Conservation (phyloP, 2,888 invertebrate genomes). For the Noctua janthe region DNA sequence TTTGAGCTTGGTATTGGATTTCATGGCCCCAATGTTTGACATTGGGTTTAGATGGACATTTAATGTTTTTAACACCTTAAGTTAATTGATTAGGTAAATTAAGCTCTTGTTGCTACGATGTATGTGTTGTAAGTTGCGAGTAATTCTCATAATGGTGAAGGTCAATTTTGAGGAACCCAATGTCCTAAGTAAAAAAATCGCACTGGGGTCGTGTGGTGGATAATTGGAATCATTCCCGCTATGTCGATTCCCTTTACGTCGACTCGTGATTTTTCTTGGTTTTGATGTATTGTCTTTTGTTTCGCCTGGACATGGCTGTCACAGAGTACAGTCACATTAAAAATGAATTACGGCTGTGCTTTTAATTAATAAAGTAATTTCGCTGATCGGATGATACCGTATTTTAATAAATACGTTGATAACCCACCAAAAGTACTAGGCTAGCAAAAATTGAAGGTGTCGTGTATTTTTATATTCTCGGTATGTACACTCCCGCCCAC, state of each 20-base stretch:
- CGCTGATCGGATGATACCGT: no score
- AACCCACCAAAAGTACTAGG: no score
- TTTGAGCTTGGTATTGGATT: slow-evolving; percentile 57
- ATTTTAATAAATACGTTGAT: no score
- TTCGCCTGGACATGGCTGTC: no score
- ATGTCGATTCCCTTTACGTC: no score
- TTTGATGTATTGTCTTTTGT: no score
- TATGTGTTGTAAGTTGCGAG: background rate
- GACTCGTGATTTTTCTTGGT: no score
- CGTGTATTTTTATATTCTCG: no score
- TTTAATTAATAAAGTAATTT: no score
- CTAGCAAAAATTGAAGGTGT: no score
- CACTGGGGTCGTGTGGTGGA: background rate
- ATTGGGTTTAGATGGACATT: slow-evolving; percentile 25
- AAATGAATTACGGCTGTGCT: no score
- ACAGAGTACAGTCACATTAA: no score
- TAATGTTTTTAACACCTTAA: slow-evolving; percentile 14
- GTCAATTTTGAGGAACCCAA: background rate
- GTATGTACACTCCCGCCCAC: background rate
- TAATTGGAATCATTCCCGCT: background rate
- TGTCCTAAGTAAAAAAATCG: background rate
- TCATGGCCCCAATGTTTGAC: slow-evolving; percentile 41
- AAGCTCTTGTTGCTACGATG: background rate
- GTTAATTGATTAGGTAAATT: slow-evolving; percentile 8
- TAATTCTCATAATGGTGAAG: background rate